phyloP scores from a whole-genome alignment of 1,140 invertebrate species.

The Neomicropteryx cornuta region DNA sequence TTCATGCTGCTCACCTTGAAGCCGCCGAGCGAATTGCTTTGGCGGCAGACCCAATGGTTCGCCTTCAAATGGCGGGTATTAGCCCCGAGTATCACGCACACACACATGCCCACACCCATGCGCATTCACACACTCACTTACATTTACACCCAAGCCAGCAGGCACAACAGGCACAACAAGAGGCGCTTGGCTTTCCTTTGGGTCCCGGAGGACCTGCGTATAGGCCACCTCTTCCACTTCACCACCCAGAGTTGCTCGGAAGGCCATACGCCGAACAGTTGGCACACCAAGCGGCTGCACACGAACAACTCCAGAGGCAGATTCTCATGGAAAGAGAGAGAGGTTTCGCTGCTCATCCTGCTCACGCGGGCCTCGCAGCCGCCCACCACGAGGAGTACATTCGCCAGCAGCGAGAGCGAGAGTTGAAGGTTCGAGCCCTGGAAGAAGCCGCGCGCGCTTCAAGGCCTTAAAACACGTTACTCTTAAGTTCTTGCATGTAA shows the following conservation, averaged over 20 bases:
- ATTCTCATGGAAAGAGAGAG: constrained; percentile 72
- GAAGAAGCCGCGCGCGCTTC: constrained; percentile 75
- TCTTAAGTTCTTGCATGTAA: background rate
- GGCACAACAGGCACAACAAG: constrained; percentile 55
- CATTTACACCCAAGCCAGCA: constrained; percentile 79
- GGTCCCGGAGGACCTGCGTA: constrained; percentile 11
- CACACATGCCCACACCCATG: constrained; percentile 67
- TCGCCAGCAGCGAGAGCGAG: constrained; percentile 68
- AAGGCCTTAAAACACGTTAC: constrained; percentile 40
- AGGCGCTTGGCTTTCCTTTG: constrained; percentile 29
- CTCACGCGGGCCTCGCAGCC: constrained; percentile 52
- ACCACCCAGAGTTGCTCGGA: constrained; percentile 64
- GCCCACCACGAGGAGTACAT: constrained; percentile 75
- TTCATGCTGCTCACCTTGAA: constrained; percentile 45
- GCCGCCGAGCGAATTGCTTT: constrained; percentile 35
- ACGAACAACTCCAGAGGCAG: constrained; percentile 78
- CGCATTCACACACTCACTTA: constrained; percentile 84
- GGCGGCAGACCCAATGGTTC: constrained; percentile 44
- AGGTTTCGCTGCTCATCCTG: constrained; percentile 31
- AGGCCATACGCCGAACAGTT: constrained; percentile 74
- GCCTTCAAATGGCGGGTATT: constrained; percentile 77
- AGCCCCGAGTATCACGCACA: constrained; percentile 72
- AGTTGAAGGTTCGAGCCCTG: constrained; percentile 72
- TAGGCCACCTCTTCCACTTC: constrained; percentile 44
- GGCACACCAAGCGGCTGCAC: constrained; percentile 66